phyloP scores from a whole-genome alignment of 2,888 invertebrate genomes.

The Platypus cylindrus region DNA sequence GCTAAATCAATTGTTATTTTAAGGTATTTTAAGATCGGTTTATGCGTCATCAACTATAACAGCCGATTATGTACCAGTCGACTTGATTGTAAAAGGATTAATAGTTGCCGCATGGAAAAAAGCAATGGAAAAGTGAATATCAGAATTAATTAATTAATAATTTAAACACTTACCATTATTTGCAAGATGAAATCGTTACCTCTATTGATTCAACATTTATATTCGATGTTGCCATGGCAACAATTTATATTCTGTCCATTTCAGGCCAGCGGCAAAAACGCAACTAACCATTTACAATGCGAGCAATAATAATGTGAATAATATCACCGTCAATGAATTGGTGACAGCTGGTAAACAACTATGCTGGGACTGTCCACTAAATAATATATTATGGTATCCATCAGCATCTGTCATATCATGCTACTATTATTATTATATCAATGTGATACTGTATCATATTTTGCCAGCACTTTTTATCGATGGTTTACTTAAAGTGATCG shows the following conservation, averaged over 20 bases:
- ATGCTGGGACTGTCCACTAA: constrained; percentile 48
- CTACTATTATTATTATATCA: constrained; percentile 49
- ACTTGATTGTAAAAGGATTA: constrained; percentile 16
- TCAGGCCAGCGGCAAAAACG: constrained; percentile 19
- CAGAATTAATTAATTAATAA: too few relatives aligned
- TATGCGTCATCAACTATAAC: constrained; percentile 17
- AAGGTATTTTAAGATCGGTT: constrained; percentile 20
- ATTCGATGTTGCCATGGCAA: too few relatives aligned
- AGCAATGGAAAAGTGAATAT: constrained; percentile 15
- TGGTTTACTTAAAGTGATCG: constrained; percentile 45
- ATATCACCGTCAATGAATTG: constrained; percentile 52
- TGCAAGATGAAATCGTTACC: too few relatives aligned
- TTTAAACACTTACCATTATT: too few relatives aligned
- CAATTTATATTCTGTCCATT: constrained; percentile 7
- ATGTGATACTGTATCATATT: constrained; percentile 60
- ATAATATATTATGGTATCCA: constrained; percentile 57
- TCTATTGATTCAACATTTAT: too few relatives aligned
- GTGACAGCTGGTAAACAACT: constrained; percentile 37
- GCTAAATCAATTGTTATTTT: constrained; percentile 3
- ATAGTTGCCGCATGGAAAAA: constrained; percentile 17
- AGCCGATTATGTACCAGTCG: constrained; percentile 25
- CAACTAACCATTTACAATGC: constrained; percentile 66
- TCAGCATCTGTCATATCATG: constrained; percentile 45
- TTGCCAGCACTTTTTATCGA: constrained; percentile 71
- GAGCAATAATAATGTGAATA: constrained; percentile 57